These are phyloP conservation scores for Ptychobarbus kaznakovi DNA, from an alignment of 2,797 vertebrate species.

Conservation along the genomic window DNA sequence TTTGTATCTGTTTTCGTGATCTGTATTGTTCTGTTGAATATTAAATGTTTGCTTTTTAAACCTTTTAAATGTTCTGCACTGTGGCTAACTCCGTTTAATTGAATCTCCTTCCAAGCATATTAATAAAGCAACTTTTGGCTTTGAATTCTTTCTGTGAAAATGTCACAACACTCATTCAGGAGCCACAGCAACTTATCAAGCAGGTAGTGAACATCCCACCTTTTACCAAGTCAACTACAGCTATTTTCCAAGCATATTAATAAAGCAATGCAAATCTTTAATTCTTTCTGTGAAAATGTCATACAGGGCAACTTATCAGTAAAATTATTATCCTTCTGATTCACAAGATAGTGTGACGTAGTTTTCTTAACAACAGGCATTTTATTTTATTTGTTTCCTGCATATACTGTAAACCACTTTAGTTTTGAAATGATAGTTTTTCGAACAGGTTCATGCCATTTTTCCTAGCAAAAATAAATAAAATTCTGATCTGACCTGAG, in stretches of 20 bases:
- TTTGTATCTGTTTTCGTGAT: neutral
- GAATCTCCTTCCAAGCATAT: neutral
- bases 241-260: no score
- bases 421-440: neutral
- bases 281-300: no score
- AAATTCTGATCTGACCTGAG: neutral
- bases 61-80: neutral
- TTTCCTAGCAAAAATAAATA: neutral
- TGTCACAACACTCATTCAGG: neutral
- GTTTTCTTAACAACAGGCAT: neutral
- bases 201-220: neutral
- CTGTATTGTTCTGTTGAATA: neutral
- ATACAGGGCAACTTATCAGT: no score
- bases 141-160: constrained; percentile 17
- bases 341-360: no score
- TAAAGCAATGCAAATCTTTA: neutral
- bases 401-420: neutral
- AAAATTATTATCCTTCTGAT: neutral
- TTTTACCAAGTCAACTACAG: neutral
- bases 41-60: neutral
- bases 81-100: neutral
- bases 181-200: neutral
- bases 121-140: neutral
- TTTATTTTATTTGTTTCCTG: neutral
- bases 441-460: neutral